Percentiles rank a stretch among this genome's conserved stretches.
Evolutionary conservation across 2,888 invertebrate species (phyloP).

Genomic region (Perizoma affinitatum): DNA sequence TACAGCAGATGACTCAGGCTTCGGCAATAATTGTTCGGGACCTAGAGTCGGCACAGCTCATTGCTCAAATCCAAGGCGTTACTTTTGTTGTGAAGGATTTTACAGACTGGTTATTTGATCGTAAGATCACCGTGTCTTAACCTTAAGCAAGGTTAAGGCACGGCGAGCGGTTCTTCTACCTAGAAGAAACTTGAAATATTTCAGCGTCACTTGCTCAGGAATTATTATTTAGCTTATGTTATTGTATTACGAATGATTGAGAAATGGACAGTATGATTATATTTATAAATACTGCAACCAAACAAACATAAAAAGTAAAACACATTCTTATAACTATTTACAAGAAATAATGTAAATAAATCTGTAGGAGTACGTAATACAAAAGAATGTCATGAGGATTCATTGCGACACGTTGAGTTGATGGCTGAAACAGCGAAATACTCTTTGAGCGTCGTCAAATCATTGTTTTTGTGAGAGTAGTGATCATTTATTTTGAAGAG

Average conservation of each 20-base stretch:
- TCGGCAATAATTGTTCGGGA: no score
- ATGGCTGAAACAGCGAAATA: slow-evolving; percentile 72
- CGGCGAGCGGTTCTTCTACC: not conserved
- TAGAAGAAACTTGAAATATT: not conserved
- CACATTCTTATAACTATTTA: slow-evolving; percentile 2
- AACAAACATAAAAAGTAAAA: no score
- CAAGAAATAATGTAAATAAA: slow-evolving; percentile 28
- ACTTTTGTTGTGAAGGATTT: no score
- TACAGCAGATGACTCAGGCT: no score
- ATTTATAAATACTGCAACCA: not conserved
- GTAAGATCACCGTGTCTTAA: no score
- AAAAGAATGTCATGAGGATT: slow-evolving; percentile 64
- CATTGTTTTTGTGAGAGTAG: slow-evolving; percentile 12
- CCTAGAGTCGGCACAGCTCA: no score
- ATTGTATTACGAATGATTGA: not conserved
- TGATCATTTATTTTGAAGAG: slow-evolving; percentile 8
- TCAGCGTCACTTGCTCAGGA: not conserved
- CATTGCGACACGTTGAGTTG: slow-evolving; percentile 69
- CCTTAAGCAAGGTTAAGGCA: no score
- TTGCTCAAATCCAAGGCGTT: no score
- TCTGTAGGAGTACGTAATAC: slow-evolving; percentile 45
- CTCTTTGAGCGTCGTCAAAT: slow-evolving; percentile 56
- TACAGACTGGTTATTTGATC: no score
- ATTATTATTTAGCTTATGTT: no score
- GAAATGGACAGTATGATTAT: not conserved